Evolutionary conservation across 2,888 invertebrate genomes (phyloP), one percentile per base, ranked within the genome.

Genomic region (Galerucella calmariensis): DNA sequence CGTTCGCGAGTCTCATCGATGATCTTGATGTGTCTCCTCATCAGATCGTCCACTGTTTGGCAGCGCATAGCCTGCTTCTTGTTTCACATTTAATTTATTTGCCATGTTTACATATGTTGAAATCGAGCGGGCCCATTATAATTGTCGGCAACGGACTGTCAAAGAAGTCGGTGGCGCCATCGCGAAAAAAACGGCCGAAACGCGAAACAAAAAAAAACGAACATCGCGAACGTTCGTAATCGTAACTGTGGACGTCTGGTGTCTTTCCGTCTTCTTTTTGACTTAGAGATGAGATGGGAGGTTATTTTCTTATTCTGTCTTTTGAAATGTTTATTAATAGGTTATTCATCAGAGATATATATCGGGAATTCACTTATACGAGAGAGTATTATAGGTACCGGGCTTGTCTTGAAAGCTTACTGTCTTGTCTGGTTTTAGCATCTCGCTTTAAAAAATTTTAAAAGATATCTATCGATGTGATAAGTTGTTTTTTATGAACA

Each of bases 51-150:
- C 71, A 73, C 73, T 53, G 65, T 68, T 61, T 46, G 74, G 70
- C 56, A 56, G 70, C 58, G 72, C 65, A 73, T 73, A 69, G 73
- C 73, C 73, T 48, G 69, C 68, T 72, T 73, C 77, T 75, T 79
- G 79, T 76, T 78, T 76, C 75, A 77, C 80, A 78, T 84, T 84
- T 85, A 86, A 86, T 86, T 86, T 86, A 86, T 86, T 84, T 83
- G 84, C 83, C 84, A 84, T 85, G 86, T 86, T 85, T 86, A 86
- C 86, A 86, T 85, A 85, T 86, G 86, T 86, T 82, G 84, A 83
- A 82, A 82, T 80, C 81, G 83, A 81, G 78, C 83, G 84, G 84
- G 84, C 84, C 84, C 85, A 85, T 85, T 85, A 80, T 86, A 86
- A 86, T 86, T 86, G 86, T 85, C 85, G 85, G 85, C 84, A 80